Percentiles rank a stretch among this genome's conserved stretches.
phyloP scores from a whole-genome alignment of 2,797 vertebrate genomes.

The Chrysocyon brachyurus region DNA sequence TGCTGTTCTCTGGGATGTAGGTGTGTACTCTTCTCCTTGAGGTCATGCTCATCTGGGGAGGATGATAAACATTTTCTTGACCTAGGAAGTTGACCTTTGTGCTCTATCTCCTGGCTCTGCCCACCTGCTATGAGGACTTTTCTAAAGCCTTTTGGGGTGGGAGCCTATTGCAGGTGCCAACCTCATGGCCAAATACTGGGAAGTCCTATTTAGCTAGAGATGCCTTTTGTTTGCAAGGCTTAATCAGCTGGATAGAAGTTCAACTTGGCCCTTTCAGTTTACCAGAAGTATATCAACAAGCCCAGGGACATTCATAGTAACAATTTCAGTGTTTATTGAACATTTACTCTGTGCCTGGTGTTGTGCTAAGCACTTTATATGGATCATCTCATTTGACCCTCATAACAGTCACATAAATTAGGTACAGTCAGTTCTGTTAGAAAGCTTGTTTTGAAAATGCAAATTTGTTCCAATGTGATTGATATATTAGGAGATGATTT shows the following conservation, averaged over 20 bases:
- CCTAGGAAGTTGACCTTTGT: neutral
- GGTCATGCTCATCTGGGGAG: neutral
- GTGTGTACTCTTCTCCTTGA: neutral
- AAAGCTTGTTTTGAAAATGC: conserved; percentile 74
- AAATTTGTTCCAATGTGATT: conserved; percentile 71
- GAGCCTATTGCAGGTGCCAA: neutral
- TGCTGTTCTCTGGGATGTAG: neutral
- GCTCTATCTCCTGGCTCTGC: neutral
- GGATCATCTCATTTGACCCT: conserved; percentile 52
- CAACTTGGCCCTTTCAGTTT: neutral
- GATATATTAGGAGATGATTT: conserved; percentile 70
- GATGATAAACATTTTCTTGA: neutral
- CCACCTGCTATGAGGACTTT: neutral
- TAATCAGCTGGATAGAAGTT: conserved; percentile 28
- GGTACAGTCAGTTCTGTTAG: conserved; percentile 72
- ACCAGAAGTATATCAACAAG: neutral
- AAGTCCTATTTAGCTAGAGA: neutral
- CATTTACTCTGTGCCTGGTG: conserved; percentile 56
- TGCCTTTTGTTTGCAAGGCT: conserved; percentile 52
- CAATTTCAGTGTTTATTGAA: neutral
- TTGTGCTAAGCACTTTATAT: neutral
- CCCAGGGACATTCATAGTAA: neutral
- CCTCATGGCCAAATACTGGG: neutral
- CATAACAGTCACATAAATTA: conserved; percentile 45
- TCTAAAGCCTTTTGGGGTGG: neutral